Conservation (phyloP, 2,113 vertebrate species). For the Boleophthalmus pectinirostris region DNA sequence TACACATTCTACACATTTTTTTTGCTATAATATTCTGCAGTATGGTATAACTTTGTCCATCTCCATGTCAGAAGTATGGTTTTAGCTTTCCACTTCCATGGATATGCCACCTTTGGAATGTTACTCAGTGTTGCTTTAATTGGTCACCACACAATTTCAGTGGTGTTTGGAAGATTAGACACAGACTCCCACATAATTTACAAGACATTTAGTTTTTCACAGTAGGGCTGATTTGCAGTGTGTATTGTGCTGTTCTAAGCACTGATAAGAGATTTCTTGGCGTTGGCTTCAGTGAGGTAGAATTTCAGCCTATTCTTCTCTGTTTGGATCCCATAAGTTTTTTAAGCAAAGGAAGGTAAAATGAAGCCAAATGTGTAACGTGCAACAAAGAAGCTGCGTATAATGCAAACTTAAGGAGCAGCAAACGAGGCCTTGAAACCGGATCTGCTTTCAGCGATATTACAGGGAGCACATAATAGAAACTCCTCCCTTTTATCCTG, state of each 20-base stretch:
- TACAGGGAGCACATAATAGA: neutral
- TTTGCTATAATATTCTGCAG: too few species aligned
- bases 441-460: neutral
- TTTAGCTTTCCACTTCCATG: too few species aligned
- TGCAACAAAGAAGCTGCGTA: neutral
- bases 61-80: too few species aligned
- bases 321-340: neutral
- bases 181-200: neutral
- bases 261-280: slow-evolving; percentile 5
- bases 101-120: too few species aligned
- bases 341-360: neutral
- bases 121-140: neutral
- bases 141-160: neutral
- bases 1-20: too few species aligned
- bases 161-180: neutral
- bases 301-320: slow-evolving; percentile 6
- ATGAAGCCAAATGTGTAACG: slow-evolving; percentile 6
- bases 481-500: neutral
- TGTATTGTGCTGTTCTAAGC: neutral
- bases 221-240: neutral
- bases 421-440: neutral
- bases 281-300: neutral
- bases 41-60: too few species aligned
- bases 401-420: slow-evolving; percentile 10
- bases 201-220: neutral